Evolutionary conservation across 2,797 vertebrate genomes (phyloP).

Genomic region (Sebastes matsubarae): DNA sequence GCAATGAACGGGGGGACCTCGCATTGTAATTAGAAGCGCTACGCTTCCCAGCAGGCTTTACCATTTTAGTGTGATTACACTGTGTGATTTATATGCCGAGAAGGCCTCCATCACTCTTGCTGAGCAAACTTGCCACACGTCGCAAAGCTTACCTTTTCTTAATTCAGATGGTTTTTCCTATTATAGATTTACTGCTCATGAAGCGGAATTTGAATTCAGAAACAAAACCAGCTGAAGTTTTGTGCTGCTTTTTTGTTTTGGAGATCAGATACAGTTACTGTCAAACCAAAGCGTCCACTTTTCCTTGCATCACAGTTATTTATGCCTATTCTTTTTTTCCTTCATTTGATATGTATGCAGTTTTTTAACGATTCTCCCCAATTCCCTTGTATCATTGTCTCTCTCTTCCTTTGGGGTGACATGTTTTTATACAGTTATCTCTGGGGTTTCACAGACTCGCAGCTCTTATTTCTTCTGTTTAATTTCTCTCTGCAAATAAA

Average conservation of each 20-base stretch:
- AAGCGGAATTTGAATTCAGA: slow-evolving; percentile 8
- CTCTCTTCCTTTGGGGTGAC: background rate
- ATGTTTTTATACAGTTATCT: background rate
- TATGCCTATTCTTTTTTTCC: background rate
- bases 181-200: background rate
- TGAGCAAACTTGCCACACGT: slow-evolving; percentile 37
- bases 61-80: slow-evolving; percentile 57
- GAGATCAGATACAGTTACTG: background rate
- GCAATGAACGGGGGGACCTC: slow-evolving; percentile 15
- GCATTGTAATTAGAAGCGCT: slow-evolving; percentile 62
- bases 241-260: background rate
- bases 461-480: background rate
- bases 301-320: slow-evolving; percentile 6
- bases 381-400: background rate
- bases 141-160: slow-evolving; percentile 1
- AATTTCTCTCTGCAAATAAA: slow-evolving; percentile 15
- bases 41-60: slow-evolving; percentile 39
- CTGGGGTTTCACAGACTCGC: background rate
- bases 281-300: background rate
- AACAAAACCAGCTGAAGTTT: slow-evolving; percentile 5
- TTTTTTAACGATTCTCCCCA: background rate
- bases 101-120: slow-evolving; percentile 16
- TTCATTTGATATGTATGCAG: background rate
- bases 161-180: background rate
- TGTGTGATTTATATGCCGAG: slow-evolving; percentile 52